Evolutionary conservation across 2,797 vertebrate species (phyloP).

Genomic region (Anguilla pacifica): DNA sequence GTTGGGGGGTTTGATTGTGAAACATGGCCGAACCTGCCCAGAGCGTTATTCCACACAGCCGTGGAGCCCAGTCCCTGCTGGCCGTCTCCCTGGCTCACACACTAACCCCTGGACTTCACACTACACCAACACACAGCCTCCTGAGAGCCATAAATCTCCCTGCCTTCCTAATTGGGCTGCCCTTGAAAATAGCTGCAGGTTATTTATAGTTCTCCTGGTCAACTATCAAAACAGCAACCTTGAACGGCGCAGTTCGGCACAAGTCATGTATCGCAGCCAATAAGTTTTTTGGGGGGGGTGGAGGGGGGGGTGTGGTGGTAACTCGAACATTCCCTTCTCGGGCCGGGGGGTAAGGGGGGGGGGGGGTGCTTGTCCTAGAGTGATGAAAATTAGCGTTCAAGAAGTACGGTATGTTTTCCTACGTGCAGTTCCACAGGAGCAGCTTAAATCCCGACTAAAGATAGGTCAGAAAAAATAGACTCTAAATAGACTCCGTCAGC

Average conservation of each 20-base stretch:
- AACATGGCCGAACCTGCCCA: neutral
- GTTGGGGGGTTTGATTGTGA: neutral
- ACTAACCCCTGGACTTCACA: neutral
- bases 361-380: neutral
- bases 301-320: neutral
- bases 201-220: slow-evolving; percentile 27
- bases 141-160: slow-evolving; percentile 45
- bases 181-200: slow-evolving; percentile 11
- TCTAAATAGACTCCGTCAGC: neutral
- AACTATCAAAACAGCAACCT: slow-evolving; percentile 21
- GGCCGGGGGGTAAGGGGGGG: neutral
- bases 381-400: neutral
- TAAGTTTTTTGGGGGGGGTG: neutral
- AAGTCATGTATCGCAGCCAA: neutral
- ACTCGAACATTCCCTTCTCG: neutral
- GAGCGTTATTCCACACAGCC: neutral
- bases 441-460: slow-evolving; percentile 3
- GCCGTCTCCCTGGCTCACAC: neutral
- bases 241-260: neutral
- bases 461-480: neutral
- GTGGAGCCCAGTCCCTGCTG: neutral
- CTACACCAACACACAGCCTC: slow-evolving; percentile 27
- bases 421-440: neutral
- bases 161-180: slow-evolving; percentile 22
- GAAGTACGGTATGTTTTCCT: neutral